Base-by-base conservation (phyloP, 2,113 vertebrate genomes). In the Esox niger region DNA sequence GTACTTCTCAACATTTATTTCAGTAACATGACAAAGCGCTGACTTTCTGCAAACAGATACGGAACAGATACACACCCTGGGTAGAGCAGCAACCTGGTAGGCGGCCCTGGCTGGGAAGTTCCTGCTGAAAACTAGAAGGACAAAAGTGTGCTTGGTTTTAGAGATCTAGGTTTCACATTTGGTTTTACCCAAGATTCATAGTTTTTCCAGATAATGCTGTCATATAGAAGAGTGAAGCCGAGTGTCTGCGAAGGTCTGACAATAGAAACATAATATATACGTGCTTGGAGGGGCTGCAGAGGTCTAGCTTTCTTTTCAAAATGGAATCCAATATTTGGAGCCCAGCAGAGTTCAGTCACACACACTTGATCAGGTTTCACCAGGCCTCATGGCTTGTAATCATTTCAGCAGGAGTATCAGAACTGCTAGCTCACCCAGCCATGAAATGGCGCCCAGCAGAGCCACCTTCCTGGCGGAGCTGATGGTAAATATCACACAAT, bases 71-170 rank as follows among this genome's bases (percentile, higher is more conserved):
- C 88, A 90, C 63, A 93, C 91, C 78, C 80, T 86, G 31, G 90
- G 91, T 23, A 92, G 78, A 23, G 89, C 90, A 31, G 88, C 83
- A 6, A 90, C 91, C 70, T 93, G 91, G 69, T 90, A 93, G 31
- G 91, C 91, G 66, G 91, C 91, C 80, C 91, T 86, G 70, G 91
- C 91, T 64, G 91, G 91, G 67, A 88, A 92, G 77, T 86, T 89
- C 3, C 68, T 79, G 59, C 62, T 89, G 76, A 92, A 93, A 76
- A 90, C 91, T 92, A 21, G 49, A 75, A 4, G 58, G 4, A 35
- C 31, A 60, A 1, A 21, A 11, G 59, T 6, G 29, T 25, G 26
- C 58, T 83, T 82, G 69, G 52, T 49, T 61, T 57, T 69, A 25
- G 31, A 29, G 56, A 21, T n/a, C 11, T 74, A 59, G 31, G 69